These are phyloP conservation scores for Strigamia transsilvanica DNA, from an alignment of 2,888 invertebrate species.

Conservation along the genomic window DNA sequence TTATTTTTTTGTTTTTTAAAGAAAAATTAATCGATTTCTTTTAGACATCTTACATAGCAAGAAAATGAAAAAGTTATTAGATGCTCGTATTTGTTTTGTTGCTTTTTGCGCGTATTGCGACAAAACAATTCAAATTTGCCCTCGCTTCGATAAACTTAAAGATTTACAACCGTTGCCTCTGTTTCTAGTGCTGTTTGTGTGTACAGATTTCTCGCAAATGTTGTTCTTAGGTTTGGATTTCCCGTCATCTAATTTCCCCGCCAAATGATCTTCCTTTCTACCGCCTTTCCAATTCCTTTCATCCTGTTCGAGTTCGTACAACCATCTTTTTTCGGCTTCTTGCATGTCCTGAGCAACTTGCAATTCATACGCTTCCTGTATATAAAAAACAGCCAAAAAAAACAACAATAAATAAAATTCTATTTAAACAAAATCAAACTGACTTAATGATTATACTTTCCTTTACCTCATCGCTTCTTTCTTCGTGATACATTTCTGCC, in stretches of 20 bases:
- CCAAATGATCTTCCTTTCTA: constrained; percentile 29
- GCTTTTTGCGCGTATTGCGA: constrained; percentile 26
- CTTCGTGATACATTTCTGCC: constrained; percentile 60
- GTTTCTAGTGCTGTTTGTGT: constrained; percentile 3
- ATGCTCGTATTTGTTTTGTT: constrained; percentile 18
- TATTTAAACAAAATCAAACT: neutral
- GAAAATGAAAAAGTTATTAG: constrained; percentile 31
- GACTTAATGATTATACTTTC: neutral
- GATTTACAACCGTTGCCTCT: constrained; percentile 15
- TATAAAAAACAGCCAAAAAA: constrained; percentile 54
- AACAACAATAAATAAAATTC: neutral
- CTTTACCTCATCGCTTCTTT: constrained; percentile 63
- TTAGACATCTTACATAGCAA: constrained; percentile 33
- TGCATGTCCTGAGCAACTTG: constrained; percentile 75
- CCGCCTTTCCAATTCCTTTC: constrained; percentile 65
- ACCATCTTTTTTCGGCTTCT: constrained; percentile 72
- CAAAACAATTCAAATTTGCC: constrained; percentile 15
- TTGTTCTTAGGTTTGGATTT: neutral
- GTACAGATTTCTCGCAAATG: neutral
- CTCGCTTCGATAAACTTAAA: constrained; percentile 6
- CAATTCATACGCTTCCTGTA: constrained; percentile 70
- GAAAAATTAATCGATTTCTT: constrained; percentile 18
- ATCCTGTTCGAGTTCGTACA: constrained; percentile 71
- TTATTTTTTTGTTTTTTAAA: neutral
- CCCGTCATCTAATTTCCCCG: neutral